phyloP scores from a whole-genome alignment of 2,797 vertebrate species.

The Chrysocyon brachyurus region DNA sequence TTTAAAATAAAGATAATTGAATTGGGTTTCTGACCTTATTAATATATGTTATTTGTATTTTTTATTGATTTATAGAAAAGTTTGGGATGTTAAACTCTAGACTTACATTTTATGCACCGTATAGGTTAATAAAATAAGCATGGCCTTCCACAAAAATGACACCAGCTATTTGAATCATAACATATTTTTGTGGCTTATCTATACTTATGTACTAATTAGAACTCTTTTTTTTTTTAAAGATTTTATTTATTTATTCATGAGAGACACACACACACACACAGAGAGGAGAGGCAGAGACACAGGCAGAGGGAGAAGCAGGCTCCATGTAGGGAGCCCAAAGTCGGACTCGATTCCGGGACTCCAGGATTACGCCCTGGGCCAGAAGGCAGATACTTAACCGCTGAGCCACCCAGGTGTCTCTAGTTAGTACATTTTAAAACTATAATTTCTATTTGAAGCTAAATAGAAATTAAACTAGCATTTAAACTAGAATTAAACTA shows the following conservation, averaged over 20 bases:
- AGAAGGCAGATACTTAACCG: too few species aligned
- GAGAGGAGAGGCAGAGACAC: too few species aligned
- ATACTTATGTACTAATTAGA: conserved; percentile 13
- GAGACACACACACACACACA: too few species aligned
- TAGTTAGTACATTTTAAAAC: not conserved
- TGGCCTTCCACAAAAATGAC: conserved; percentile 52
- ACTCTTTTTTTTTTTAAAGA: not conserved
- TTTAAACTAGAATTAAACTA: not conserved
- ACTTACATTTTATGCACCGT: conserved; percentile 65
- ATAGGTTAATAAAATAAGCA: conserved; percentile 80
- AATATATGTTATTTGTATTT: conserved; percentile 82
- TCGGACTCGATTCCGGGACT: too few species aligned
- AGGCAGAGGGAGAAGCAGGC: too few species aligned
- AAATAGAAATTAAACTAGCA: not conserved
- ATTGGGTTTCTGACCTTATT: conserved; percentile 79
- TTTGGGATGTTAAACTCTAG: conserved; percentile 78
- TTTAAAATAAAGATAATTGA: conserved; percentile 17
- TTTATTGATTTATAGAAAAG: conserved; percentile 81
- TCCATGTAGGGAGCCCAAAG: too few species aligned
- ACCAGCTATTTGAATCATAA: not conserved
- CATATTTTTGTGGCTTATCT: not conserved
- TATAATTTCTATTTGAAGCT: not conserved
- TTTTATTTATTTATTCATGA: too few species aligned
- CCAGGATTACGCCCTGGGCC: too few species aligned
- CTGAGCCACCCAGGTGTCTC: too few species aligned